Base-by-base conservation (phyloP, 2,113 vertebrate genomes). In the Laticauda colubrina region DNA sequence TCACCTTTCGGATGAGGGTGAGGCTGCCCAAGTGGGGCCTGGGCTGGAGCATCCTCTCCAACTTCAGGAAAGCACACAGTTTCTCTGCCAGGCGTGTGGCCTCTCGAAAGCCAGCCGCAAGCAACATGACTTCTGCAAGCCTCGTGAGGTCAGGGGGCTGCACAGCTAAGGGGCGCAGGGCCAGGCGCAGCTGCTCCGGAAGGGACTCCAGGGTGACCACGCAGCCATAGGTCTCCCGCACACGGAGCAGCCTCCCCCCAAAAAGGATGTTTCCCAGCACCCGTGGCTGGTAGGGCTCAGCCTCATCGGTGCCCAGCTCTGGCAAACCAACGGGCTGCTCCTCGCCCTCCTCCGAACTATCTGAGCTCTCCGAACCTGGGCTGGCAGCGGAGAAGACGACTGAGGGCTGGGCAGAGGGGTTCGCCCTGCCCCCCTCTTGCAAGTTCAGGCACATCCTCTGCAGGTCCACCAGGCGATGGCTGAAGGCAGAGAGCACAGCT, bases 51-150 rank as follows among this genome's bases (percentile, higher is more conserved):
- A 98, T 97, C 61, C 92, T 93, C 59, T 98, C 97, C 21, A 98
- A 88, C 88, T 92, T 94, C 26, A 98, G 94, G 64, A 99, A 97
- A 88, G 93, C 95, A 34, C 97, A 95, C 0, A 99, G 95, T 87
- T 96, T 96, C 0, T 92, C 93, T 53, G 98, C 98, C 89, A 98
- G 94, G 55, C n/a, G 92, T 3, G 89, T 26, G 26, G 98, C 97
- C 2, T 98, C 97, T 69, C 93, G 96, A 75, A 98, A 98, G 29
- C 98, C 98, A 2, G 96, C 95, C 3, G 97, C 97, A 45, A 98
- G 94, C 23, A 99, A 95, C 69, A 97, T 96, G 86, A 98, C 97
- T 95, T 99, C 98, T 4, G 97, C 96, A 48, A 98, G 96, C 45
- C 96, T 94, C 51, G 91, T 95, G 24, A 97, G 95, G 94, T 98